phyloP scores from a whole-genome alignment of 2,888 invertebrate species.

The Lissocephala sabroskyi region DNA sequence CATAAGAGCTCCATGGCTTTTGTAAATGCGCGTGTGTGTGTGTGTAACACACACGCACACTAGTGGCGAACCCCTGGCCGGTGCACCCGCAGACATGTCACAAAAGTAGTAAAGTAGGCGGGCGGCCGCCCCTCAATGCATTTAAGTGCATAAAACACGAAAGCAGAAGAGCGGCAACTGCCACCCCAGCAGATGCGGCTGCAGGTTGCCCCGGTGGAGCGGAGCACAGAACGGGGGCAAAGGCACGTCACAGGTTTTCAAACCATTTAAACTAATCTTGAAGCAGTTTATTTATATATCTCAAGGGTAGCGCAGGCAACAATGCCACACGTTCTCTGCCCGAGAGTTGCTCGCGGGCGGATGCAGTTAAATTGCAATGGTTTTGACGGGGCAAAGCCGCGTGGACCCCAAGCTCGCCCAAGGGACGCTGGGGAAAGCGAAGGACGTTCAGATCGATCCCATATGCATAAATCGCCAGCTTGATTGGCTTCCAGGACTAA shows the following conservation, averaged over 20 bases:
- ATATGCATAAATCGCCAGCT: too few species aligned
- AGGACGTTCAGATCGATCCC: too few species aligned
- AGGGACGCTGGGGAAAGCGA: too few species aligned
- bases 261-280: slow-evolving; percentile 57
- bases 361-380: too few species aligned
- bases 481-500: too few species aligned
- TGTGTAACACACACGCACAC: slow-evolving; percentile 22
- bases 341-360: too few species aligned
- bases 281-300: slow-evolving; percentile 55
- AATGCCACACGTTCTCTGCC: slow-evolving; percentile 33
- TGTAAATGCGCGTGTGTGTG: not conserved
- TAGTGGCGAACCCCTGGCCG: too few species aligned
- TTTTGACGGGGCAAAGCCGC: too few species aligned
- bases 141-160: slow-evolving; percentile 6
- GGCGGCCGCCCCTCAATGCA: not conserved
- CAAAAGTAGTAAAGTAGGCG: not conserved
- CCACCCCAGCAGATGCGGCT: slow-evolving; percentile 14
- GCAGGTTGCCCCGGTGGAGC: slow-evolving; percentile 14
- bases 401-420: too few species aligned
- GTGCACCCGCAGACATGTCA: slow-evolving; percentile 5
- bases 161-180: not conserved
- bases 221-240: slow-evolving; percentile 42
- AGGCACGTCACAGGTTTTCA: slow-evolving; percentile 38
- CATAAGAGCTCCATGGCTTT: too few species aligned
- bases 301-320: slow-evolving; percentile 49